A percentile compares a stretch with the other conserved stretches of the same genome.
phyloP scores from a whole-genome alignment of 2,113 vertebrate species.

The Peromyscus polionotus region DNA sequence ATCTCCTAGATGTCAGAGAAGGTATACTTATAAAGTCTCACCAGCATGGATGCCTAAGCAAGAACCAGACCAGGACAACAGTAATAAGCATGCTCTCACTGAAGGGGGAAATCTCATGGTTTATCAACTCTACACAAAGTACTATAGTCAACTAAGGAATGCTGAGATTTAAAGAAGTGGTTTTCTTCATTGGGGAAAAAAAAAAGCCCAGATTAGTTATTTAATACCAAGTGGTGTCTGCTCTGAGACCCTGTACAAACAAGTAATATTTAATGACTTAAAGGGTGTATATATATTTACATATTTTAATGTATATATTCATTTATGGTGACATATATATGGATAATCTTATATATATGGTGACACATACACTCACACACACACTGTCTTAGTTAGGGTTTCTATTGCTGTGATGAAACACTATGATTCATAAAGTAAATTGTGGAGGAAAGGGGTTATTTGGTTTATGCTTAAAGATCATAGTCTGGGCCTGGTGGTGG shows the following conservation, averaged over 20 bases:
- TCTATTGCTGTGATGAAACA: no score
- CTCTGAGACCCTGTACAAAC: not conserved
- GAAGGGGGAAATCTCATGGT: not conserved
- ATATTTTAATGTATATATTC: no score
- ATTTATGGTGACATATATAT: no score
- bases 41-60: not conserved
- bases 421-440: no score
- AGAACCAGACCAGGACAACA: not conserved
- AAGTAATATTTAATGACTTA: not conserved
- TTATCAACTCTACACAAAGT: no score
- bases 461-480: no score
- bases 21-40: not conserved
- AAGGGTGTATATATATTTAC: not conserved
- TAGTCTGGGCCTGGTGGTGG: no score
- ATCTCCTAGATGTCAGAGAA: not conserved
- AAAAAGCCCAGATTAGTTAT: not conserved
- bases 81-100: not conserved
- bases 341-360: no score
- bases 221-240: not conserved
- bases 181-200: not conserved
- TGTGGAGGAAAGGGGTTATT: no score
- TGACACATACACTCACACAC: no score
- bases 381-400: no score
- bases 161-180: not conserved
- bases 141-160: not conserved